Conservation (phyloP, 1,140 invertebrate genomes). For the Proales similis region DNA sequence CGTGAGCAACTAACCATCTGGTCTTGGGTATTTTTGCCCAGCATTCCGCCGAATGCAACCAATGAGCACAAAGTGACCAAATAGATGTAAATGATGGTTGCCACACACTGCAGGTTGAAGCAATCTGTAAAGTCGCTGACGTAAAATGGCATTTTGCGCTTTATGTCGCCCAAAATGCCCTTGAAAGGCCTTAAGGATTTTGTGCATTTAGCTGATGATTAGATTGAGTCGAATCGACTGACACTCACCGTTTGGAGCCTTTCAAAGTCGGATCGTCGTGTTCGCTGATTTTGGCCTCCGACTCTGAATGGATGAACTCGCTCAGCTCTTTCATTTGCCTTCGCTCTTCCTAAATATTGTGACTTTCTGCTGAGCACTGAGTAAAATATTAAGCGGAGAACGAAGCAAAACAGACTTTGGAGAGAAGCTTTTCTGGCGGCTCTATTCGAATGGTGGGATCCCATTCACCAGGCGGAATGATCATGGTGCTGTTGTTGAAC, state of each 20-base stretch:
- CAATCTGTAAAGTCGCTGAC: constrained; percentile 51
- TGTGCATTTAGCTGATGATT: neutral
- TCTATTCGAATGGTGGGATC: constrained; percentile 48
- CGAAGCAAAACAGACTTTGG: constrained; percentile 38
- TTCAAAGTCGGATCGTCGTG: constrained; percentile 38
- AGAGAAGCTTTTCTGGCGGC: constrained; percentile 43
- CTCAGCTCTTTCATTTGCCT: constrained; percentile 6
- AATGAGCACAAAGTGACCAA: constrained; percentile 53
- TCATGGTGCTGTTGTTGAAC: constrained; percentile 49
- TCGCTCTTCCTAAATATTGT: neutral
- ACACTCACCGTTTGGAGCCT: constrained; percentile 34
- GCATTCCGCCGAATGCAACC: constrained; percentile 54
- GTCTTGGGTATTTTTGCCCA: constrained; percentile 48
- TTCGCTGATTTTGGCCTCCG: neutral
- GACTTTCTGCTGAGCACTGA: constrained; percentile 33
- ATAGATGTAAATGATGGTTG: constrained; percentile 53
- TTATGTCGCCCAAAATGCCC: constrained; percentile 50
- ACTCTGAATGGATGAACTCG: neutral
- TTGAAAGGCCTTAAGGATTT: constrained; percentile 43
- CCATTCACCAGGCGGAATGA: constrained; percentile 54
- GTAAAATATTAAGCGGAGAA: constrained; percentile 36
- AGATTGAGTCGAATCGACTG: neutral
- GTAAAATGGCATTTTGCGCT: constrained; percentile 47
- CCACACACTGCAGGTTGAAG: constrained; percentile 50
- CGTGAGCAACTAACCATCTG: no score